Evolutionary conservation across 2,888 invertebrate species (phyloP), one percentile per base, ranked within the genome.

Genomic region (Camptogramma bilineatum): DNA sequence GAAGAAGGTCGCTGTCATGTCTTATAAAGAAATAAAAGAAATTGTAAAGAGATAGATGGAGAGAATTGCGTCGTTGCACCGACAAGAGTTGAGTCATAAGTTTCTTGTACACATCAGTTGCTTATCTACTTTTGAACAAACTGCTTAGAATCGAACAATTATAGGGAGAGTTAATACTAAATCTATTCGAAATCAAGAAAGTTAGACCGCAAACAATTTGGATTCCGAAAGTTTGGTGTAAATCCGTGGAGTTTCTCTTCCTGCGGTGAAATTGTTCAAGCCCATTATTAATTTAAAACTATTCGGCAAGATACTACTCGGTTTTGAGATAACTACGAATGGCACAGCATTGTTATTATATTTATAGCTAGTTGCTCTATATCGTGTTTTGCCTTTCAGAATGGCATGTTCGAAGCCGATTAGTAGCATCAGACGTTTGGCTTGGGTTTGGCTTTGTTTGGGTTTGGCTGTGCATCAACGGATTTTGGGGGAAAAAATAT

Each of bases 141-240:
- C 9, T 16, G 28, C 31, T 2, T 9, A 31, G 3, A 5, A 51
- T 51, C 18, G 19, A 52, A 58, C 57, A 51, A 58, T 44, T 44
- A 51, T n/a, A 7, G 13, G 7, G 9, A 0, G 24, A 60, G 54
- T 51, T 56, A 52, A 63, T 52, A 52, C 58, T 24, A 52, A 60
- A 44, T 42, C 42, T 47, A 62, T 52, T 44, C 13, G 60, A 50
- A 67, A 64, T 52, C 44, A 58, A 58, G 60, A 31, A 64, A 68
- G 52, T 70, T 57, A 44, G 17, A 62, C 69, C 65, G 51, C 70
- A 60, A 69, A 68, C 66, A 68, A 67, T 66, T 66, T 66, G 52
- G 65, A 68, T 69, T 68, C 59, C 63, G 19, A 63, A 70, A 72
- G 63, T 72, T 69, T 58, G 48, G 39, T 51, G 55, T 62, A 47